Evolutionary conservation across 2,113 vertebrate species (phyloP).

Genomic region (Grantiella picta): DNA sequence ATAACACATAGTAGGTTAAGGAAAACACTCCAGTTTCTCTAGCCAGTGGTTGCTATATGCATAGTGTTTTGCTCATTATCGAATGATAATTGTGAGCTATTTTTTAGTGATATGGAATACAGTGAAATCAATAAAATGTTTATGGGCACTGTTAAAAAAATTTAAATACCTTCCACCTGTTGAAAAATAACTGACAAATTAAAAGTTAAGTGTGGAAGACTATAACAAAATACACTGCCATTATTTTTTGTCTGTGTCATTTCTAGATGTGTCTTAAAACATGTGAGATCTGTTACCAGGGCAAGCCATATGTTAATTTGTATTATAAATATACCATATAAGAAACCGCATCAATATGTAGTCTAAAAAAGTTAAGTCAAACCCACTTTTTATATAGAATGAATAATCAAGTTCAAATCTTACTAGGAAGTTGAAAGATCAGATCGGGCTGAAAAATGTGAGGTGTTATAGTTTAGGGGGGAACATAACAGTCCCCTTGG

Average conservation of each 20-base stretch:
- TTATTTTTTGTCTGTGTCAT: neutral
- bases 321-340: neutral
- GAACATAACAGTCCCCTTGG: neutral
- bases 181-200: neutral
- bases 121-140: conserved; percentile 34
- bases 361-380: neutral
- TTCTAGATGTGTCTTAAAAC: neutral
- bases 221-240: neutral
- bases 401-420: neutral
- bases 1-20: neutral
- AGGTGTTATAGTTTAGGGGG: neutral
- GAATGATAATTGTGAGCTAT: neutral
- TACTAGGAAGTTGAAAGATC: neutral
- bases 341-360: neutral
- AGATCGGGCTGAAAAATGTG: neutral
- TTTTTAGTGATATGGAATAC: conserved; percentile 28
- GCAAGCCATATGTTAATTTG: neutral
- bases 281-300: neutral
- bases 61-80: conserved; percentile 11
- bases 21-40: neutral
- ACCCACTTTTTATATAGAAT: neutral
- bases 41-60: neutral
- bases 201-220: neutral
- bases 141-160: neutral
- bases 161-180: neutral